Conservation (phyloP, 2,113 vertebrate species). For the Saccopteryx bilineata region DNA sequence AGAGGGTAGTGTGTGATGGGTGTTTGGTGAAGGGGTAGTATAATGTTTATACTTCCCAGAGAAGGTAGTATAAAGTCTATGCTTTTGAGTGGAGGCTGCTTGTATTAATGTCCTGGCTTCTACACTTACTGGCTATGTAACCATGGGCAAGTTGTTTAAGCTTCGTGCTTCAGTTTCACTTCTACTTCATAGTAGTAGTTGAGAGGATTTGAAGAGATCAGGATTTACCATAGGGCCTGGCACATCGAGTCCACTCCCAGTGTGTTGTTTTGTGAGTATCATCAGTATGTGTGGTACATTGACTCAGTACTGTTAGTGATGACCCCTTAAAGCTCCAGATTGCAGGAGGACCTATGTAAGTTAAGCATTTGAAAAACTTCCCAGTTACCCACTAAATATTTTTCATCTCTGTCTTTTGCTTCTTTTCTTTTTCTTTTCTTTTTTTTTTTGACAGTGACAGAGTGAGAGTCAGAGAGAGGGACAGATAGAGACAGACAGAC, state of each 20-base stretch:
- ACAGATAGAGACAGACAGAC: no score
- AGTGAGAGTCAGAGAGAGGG: no score
- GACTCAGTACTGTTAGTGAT: slow-evolving; percentile 11
- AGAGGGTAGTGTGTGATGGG: background rate
- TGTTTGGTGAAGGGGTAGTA: background rate
- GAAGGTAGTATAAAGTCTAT: background rate
- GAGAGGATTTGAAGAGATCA: slow-evolving; percentile 10
- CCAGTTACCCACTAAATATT: background rate
- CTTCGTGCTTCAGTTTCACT: background rate
- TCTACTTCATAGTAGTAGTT: background rate
- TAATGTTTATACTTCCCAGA: background rate
- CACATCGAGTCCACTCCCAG: background rate
- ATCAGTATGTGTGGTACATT: background rate
- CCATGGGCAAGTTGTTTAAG: background rate
- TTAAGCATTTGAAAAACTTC: background rate
- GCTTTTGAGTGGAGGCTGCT: background rate
- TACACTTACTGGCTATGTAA: background rate
- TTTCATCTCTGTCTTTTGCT: slow-evolving; percentile 36
- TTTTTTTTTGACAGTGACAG: background rate
- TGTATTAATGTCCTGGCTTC: background rate
- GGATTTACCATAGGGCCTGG: background rate
- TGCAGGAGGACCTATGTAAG: background rate
- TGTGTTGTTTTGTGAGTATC: background rate
- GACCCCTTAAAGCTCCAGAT: background rate
- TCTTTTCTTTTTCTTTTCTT: background rate